A percentile compares a stretch with the other conserved stretches of the same genome.
These are phyloP conservation scores for Hydropotes inermis DNA, from an alignment of 2,113 vertebrate genomes.

Conservation along the genomic window DNA sequence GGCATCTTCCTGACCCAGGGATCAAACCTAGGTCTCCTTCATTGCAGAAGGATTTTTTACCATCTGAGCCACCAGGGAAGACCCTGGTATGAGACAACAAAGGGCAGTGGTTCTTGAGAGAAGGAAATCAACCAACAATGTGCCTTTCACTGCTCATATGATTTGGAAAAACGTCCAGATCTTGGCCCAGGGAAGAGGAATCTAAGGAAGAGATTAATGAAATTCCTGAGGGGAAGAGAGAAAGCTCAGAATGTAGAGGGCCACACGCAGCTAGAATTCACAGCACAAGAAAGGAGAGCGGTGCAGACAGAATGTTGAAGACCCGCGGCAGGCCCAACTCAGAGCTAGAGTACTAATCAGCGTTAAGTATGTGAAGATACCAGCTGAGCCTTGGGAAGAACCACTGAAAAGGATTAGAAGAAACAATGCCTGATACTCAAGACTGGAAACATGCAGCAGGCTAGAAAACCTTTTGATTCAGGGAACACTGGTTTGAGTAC, in stretches of 20 bases:
- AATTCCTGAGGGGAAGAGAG: background rate
- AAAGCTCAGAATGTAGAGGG: background rate
- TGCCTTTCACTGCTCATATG: background rate
- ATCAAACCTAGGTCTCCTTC: background rate
- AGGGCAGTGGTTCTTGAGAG: background rate
- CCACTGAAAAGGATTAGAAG: background rate
- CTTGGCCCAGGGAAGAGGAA: background rate
- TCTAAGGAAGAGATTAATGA: background rate
- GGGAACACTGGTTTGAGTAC: background rate
- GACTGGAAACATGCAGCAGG: background rate
- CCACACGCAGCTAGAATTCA: background rate
- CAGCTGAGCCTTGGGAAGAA: background rate
- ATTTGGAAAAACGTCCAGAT: background rate
- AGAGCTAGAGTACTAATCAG: background rate
- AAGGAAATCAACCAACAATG: background rate
- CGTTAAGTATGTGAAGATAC: background rate
- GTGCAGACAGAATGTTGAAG: background rate
- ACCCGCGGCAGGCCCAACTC: background rate
- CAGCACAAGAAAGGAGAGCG: background rate
- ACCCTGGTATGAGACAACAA: background rate
- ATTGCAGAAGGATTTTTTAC: background rate
- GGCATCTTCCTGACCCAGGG: background rate
- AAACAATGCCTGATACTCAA: background rate
- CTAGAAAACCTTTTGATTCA: background rate
- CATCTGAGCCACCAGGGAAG: background rate